phyloP scores from a whole-genome alignment of 2,888 invertebrate species.

The Anarsia innoxiella region DNA sequence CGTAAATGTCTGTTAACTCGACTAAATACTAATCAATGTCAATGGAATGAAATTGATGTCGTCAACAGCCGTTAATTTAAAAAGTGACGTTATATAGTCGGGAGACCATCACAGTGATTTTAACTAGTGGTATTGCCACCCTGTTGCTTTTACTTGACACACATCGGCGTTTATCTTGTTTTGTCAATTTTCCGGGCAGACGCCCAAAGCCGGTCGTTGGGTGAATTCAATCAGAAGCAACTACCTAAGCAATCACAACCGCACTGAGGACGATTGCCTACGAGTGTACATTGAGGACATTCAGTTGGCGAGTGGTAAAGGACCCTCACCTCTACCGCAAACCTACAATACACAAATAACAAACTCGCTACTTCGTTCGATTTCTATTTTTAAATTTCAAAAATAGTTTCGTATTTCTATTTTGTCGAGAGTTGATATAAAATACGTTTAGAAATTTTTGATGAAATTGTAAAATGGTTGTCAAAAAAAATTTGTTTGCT shows the following conservation, averaged over 20 bases:
- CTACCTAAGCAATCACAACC: constrained; percentile 63
- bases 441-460: too few relatives aligned
- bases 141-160: constrained; percentile 44
- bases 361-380: too few relatives aligned
- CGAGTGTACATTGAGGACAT: constrained; percentile 58
- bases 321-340: constrained; percentile 40
- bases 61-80: too few relatives aligned
- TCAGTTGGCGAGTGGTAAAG: constrained; percentile 45
- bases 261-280: constrained; percentile 55
- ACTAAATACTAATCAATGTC: too few relatives aligned
- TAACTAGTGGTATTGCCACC: background rate
- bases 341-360: constrained; percentile 29
- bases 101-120: too few relatives aligned
- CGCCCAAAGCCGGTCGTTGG: constrained; percentile 34
- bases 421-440: too few relatives aligned
- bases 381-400: too few relatives aligned
- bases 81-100: too few relatives aligned
- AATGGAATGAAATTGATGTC: too few relatives aligned
- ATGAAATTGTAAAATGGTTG: too few relatives aligned
- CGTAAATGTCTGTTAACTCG: too few relatives aligned
- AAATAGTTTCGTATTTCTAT: too few relatives aligned
- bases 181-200: constrained; percentile 58
- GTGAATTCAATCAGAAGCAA: constrained; percentile 69
- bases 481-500: background rate
- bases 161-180: constrained; percentile 52